Conservation (phyloP, 2,113 vertebrate species). For the Todiramphus saurophagus region DNA sequence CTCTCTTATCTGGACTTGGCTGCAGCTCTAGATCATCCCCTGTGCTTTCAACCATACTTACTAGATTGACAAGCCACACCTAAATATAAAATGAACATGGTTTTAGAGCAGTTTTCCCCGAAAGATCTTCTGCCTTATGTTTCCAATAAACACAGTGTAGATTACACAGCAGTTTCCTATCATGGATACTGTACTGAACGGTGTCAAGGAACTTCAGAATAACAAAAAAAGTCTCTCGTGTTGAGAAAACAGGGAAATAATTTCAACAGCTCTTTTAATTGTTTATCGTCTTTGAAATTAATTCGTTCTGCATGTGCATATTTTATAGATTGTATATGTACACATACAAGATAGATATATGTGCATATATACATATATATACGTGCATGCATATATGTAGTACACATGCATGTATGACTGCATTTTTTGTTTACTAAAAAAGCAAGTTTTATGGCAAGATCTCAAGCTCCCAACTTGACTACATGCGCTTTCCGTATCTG, state of each 20-base stretch:
- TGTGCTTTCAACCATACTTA: background rate
- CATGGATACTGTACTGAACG: background rate
- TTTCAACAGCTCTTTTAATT: background rate
- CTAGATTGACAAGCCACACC: background rate
- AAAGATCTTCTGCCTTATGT: background rate
- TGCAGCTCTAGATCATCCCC: background rate
- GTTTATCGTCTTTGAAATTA: background rate
- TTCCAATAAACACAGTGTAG: background rate
- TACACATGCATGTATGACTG: background rate
- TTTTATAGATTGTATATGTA: background rate
- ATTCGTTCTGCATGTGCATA: background rate
- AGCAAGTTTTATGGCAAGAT: background rate
- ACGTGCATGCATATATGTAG: accelerated
- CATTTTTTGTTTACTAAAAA: background rate
- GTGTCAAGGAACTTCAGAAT: background rate
- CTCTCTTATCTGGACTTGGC: background rate
- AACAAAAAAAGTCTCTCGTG: background rate
- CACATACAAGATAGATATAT: background rate
- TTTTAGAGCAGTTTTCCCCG: background rate
- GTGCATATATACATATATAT: background rate
- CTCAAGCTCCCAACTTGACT: background rate
- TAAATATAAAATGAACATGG: background rate
- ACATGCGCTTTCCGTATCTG: background rate
- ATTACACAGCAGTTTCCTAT: background rate
- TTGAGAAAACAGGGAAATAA: background rate